phyloP scores from a whole-genome alignment of 53 echinoderm and acorn worm species.

The Temnopleurus reevesii region DNA sequence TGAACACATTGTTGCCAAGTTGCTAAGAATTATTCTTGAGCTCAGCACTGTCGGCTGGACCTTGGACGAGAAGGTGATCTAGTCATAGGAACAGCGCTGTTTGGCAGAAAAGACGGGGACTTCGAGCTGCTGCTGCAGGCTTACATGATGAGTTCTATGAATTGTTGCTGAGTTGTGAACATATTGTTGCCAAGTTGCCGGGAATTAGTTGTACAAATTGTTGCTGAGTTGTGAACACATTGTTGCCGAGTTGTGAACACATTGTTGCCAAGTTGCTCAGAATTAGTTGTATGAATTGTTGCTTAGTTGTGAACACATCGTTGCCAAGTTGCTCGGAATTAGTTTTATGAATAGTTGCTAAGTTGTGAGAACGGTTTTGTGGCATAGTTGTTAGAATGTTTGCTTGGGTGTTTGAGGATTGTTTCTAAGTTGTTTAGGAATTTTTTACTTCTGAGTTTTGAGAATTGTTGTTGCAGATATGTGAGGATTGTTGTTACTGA shows the following conservation, averaged over 20 bases:
- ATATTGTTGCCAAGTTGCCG: too few species aligned
- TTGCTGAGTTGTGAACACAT: background rate
- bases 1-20: background rate
- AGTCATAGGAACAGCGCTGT: background rate
- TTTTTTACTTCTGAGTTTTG: too few species aligned
- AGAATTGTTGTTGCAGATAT: background rate
- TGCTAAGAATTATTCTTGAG: background rate
- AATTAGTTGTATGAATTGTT: too few species aligned
- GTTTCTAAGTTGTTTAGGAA: too few species aligned
- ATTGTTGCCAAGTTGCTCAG: too few species aligned
- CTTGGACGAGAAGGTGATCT: background rate
- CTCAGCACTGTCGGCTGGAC: background rate
- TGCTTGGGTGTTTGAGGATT: too few species aligned
- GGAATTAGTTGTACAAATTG: background rate
- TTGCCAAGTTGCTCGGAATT: too few species aligned
- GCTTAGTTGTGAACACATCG: too few species aligned
- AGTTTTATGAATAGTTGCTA: too few species aligned
- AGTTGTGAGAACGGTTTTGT: too few species aligned
- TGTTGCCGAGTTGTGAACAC: too few species aligned
- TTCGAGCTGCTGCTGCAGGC: conserved; percentile 12
- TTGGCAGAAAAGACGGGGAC: conserved; percentile 6
- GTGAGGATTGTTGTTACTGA: background rate
- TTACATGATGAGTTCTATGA: background rate
- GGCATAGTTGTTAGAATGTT: too few species aligned
- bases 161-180: background rate